These are phyloP conservation scores for Catocala sponsa DNA, from an alignment of 2,888 invertebrate species.

Conservation along the genomic window DNA sequence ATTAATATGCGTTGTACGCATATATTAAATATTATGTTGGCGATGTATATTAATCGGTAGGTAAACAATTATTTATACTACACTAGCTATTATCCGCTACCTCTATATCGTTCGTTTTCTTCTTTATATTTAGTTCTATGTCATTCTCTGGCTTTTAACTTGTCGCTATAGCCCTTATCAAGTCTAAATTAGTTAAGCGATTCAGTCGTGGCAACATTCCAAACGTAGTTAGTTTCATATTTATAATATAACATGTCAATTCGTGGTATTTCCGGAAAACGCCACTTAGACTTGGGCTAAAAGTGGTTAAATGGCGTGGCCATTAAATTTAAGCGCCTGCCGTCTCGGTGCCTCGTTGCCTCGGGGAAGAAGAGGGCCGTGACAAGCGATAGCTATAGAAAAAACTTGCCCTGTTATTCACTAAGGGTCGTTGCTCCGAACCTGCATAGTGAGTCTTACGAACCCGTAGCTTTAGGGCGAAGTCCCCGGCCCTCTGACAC, in stretches of 20 bases:
- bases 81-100: no score
- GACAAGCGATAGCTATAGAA: conserved; percentile 49
- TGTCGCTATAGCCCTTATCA: no score
- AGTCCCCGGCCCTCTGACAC: conserved; percentile 67
- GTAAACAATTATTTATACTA: not conserved
- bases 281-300: conserved; percentile 49
- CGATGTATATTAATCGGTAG: not conserved
- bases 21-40: not conserved
- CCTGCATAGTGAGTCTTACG: conserved; percentile 67
- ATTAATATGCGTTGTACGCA: conserved; percentile 8
- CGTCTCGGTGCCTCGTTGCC: conserved; percentile 26
- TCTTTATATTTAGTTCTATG: no score
- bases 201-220: not conserved
- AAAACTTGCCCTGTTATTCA: conserved; percentile 71
- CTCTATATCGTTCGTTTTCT: no score
- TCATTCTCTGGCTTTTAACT: no score
- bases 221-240: no score
- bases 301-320: conserved; percentile 59
- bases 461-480: conserved; percentile 72
- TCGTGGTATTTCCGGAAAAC: conserved; percentile 54
- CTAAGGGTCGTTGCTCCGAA: conserved; percentile 82
- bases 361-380: conserved; percentile 58
- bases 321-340: conserved; percentile 51
- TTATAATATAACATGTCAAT: conserved; percentile 7
- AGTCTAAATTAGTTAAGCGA: no score